A percentile compares a stretch with the other conserved stretches of the same genome.
Conservation (phyloP, 2,888 invertebrate genomes). For the Noctuana brunneofusca region DNA sequence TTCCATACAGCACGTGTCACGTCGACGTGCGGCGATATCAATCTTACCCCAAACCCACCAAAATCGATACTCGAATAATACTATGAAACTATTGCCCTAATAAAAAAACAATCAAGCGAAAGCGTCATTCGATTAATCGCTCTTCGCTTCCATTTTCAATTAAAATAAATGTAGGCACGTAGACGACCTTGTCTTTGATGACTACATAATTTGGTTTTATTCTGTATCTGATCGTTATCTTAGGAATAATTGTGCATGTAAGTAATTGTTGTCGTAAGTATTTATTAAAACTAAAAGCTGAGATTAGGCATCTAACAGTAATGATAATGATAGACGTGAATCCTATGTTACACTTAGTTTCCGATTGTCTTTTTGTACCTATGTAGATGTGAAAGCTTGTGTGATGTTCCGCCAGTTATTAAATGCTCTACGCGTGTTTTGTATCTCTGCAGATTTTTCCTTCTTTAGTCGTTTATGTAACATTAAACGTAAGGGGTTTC, state of each 20-base stretch:
- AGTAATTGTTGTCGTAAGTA: conserved; percentile 48
- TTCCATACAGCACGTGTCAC: conserved; percentile 40
- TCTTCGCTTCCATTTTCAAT: conserved; percentile 59
- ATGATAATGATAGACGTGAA: conserved; percentile 52
- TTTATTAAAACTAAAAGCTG: conserved; percentile 42
- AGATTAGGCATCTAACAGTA: conserved; percentile 50
- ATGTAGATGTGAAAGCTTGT: conserved; percentile 71
- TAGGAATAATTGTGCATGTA: conserved; percentile 47
- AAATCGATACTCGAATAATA: conserved; percentile 58
- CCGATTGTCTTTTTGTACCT: conserved; percentile 62
- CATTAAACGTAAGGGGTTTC: conserved; percentile 30
- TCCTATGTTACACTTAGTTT: conserved; percentile 52
- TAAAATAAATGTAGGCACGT: conserved; percentile 44
- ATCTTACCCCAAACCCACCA: conserved; percentile 56
- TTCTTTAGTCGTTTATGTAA: conserved; percentile 35
- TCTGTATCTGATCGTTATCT: conserved; percentile 36
- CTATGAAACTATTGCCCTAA: conserved; percentile 59
- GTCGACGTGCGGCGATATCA: conserved; percentile 59
- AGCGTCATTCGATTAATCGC: conserved; percentile 66
- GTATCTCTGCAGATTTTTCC: conserved; percentile 37
- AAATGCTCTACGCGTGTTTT: conserved; percentile 52
- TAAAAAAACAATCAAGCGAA: conserved; percentile 66
- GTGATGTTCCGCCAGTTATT: conserved; percentile 72
- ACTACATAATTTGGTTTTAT: conserved; percentile 34
- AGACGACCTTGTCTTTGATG: conserved; percentile 37